Percentiles rank a stretch among this genome's conserved stretches.
Evolutionary conservation across 2,888 invertebrate species (phyloP).

Genomic region (Gerosis bhagava): DNA sequence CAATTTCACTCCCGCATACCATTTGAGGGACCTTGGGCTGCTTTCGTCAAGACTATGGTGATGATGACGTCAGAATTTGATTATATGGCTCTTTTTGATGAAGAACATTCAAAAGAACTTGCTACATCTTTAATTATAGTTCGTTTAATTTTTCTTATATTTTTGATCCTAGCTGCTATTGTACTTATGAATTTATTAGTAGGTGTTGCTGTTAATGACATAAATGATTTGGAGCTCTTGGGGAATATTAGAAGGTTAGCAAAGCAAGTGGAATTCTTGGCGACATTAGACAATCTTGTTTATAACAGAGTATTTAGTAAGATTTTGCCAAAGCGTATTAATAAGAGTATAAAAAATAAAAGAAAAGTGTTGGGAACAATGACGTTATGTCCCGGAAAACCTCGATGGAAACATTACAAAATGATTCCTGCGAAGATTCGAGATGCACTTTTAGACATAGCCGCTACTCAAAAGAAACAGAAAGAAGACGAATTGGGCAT

Average conservation of each 20-base stretch:
- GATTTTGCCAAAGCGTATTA: slow-evolving; percentile 57
- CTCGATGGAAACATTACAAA: slow-evolving; percentile 54
- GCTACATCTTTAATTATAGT: slow-evolving; percentile 67
- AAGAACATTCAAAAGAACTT: slow-evolving; percentile 59
- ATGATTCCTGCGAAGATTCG: slow-evolving; percentile 59
- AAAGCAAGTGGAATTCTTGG: slow-evolving; percentile 80
- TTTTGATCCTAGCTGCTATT: slow-evolving; percentile 79
- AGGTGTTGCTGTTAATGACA: slow-evolving; percentile 83
- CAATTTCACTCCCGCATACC: slow-evolving; percentile 75
- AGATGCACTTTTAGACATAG: slow-evolving; percentile 67
- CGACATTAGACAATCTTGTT: slow-evolving; percentile 74
- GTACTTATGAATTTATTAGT: slow-evolving; percentile 83
- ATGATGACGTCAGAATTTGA: slow-evolving; percentile 85
- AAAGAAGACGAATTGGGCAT: slow-evolving; percentile 57
- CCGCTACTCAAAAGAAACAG: slow-evolving; percentile 60
- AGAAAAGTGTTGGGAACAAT: slow-evolving; percentile 57
- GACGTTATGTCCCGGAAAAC: slow-evolving; percentile 64
- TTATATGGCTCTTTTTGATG: slow-evolving; percentile 72
- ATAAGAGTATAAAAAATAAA: slow-evolving; percentile 57
- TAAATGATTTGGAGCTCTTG: slow-evolving; percentile 78
- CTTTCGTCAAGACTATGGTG: slow-evolving; percentile 80
- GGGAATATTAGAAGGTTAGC: slow-evolving; percentile 78
- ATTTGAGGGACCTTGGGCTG: slow-evolving; percentile 76
- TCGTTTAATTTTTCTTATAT: slow-evolving; percentile 75
- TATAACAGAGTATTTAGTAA: slow-evolving; percentile 66